Conservation (phyloP, 2,113 vertebrate genomes). For the Pseudolaguvia tuberculata region DNA sequence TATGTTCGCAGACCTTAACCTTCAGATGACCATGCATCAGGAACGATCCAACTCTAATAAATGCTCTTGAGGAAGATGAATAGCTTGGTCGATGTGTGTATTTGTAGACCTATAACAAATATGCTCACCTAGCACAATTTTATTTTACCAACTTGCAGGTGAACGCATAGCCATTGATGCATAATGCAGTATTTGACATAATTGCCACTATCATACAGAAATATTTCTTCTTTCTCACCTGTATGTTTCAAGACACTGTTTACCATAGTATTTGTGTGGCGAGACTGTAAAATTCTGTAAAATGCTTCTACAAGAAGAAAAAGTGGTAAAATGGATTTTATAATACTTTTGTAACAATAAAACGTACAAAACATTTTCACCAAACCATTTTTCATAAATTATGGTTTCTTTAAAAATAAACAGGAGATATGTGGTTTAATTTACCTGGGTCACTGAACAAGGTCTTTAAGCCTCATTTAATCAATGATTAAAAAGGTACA, state of each 20-base stretch:
- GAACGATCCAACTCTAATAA: neutral
- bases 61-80: constrained; percentile 8
- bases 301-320: neutral
- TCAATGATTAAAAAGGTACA: too few species aligned
- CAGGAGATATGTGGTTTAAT: neutral
- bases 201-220: neutral
- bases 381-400: neutral
- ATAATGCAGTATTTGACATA: neutral
- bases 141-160: neutral
- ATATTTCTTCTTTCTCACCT: neutral
- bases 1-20: constrained; percentile 1
- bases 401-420: neutral
- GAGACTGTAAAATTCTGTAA: neutral
- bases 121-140: constrained; percentile 13
- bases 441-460: too few species aligned
- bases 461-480: too few species aligned
- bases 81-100: neutral
- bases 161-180: neutral
- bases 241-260: neutral
- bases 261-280: neutral
- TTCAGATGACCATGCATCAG: neutral
- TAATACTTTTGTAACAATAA: neutral
- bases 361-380: neutral
- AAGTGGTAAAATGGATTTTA: neutral
- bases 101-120: constrained; percentile 7